Evolutionary conservation across 2,113 vertebrate genomes (phyloP).

Genomic region (Anas platyrhynchos): DNA sequence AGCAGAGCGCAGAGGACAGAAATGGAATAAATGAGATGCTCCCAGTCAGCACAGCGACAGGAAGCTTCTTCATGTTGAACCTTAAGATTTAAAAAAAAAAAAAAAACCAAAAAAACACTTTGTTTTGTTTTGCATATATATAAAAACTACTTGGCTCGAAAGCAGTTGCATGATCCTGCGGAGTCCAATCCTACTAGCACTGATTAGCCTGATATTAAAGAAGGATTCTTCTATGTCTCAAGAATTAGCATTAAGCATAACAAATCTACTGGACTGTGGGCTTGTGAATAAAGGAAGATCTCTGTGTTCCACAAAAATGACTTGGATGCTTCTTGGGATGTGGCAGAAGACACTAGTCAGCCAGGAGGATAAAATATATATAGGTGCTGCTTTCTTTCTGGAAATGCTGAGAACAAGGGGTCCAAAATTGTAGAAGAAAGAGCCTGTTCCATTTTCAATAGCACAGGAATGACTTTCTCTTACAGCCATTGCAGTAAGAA

Average conservation of each 20-base stretch:
- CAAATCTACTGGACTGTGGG: not conserved
- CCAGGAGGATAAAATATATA: not conserved
- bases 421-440: not conserved
- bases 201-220: not conserved
- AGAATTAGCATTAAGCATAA: not conserved
- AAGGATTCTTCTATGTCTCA: not conserved
- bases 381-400: not conserved
- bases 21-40: not conserved
- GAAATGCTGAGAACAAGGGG: not conserved
- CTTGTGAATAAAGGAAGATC: not conserved
- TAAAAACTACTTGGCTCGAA: not conserved
- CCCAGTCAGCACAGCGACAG: not conserved
- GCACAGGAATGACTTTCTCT: not conserved
- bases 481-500: not conserved
- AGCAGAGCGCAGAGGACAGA: accelerated
- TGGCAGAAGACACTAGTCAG: not conserved
- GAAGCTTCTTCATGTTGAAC: not conserved
- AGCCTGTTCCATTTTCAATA: not conserved
- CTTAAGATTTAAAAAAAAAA: not conserved
- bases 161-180: not conserved
- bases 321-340: not conserved
- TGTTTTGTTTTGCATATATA: not conserved
- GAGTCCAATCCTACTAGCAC: not conserved
- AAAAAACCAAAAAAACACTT: too few relatives aligned
- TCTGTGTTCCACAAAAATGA: not conserved